Percentiles rank a stretch among this genome's conserved stretches.
Conservation (phyloP, 2,797 vertebrate genomes). For the Hydrocynus forskahlii region DNA sequence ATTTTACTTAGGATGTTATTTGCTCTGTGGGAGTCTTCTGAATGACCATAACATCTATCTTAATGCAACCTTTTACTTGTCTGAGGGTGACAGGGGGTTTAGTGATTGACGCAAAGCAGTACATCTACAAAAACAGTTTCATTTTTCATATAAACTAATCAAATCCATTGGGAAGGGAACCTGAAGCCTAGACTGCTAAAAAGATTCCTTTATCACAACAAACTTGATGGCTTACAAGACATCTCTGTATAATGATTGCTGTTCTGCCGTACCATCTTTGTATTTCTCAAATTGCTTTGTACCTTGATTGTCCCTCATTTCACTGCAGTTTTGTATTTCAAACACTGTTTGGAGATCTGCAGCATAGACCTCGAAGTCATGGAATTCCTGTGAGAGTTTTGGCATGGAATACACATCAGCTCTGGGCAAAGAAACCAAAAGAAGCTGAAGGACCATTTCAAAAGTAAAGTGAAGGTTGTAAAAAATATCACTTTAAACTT, state of each 20-base stretch:
- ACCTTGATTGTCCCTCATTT: background rate
- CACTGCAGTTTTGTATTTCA: background rate
- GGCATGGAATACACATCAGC: background rate
- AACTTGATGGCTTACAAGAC: background rate
- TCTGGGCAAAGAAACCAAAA: background rate
- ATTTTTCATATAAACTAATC: slow-evolving; percentile 25
- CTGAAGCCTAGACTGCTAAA: slow-evolving; percentile 6
- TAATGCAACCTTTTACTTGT: slow-evolving; percentile 60
- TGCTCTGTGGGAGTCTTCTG: slow-evolving; percentile 60
- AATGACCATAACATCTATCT: slow-evolving; percentile 51
- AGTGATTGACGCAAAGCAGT: slow-evolving; percentile 38
- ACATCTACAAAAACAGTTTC: slow-evolving; percentile 31
- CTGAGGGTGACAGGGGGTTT: slow-evolving; percentile 50
- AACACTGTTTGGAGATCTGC: background rate
- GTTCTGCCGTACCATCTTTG: background rate
- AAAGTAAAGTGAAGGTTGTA: background rate
- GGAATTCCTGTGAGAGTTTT: background rate
- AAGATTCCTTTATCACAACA: background rate
- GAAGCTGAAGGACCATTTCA: background rate
- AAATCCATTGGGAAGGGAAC: slow-evolving; percentile 21
- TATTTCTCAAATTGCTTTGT: background rate
- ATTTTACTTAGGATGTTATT: slow-evolving; percentile 61
- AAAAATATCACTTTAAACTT: background rate
- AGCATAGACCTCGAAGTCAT: background rate
- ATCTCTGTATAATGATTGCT: background rate